A percentile compares a stretch with the other conserved stretches of the same genome.
Evolutionary conservation across 2,113 vertebrate species (phyloP).

Genomic region (Tautogolabrus adspersus): DNA sequence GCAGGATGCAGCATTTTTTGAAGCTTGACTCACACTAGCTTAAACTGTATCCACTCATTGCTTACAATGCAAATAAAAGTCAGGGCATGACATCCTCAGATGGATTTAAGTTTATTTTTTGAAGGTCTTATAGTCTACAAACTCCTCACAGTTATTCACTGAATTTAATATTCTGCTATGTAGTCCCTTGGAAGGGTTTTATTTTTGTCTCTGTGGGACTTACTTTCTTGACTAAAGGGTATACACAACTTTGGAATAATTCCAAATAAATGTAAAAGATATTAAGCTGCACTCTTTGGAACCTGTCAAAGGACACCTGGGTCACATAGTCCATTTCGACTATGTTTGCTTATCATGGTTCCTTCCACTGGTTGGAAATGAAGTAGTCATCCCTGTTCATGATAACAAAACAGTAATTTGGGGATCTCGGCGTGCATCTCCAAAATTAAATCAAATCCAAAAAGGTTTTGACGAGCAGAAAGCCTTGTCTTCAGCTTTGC

Average conservation of each 20-base stretch:
- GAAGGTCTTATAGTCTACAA: too few relatives aligned
- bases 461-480: not conserved
- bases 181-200: too few relatives aligned
- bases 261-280: not conserved
- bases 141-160: not conserved
- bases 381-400: not conserved
- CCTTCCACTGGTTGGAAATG: not conserved
- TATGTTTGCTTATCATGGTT: not conserved
- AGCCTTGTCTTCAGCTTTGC: not conserved
- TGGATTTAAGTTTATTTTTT: too few relatives aligned
- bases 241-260: slow-evolving; percentile 5
- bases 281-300: not conserved
- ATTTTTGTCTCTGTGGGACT: too few relatives aligned
- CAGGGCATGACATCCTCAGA: not conserved
- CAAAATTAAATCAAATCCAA: not conserved
- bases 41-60: not conserved
- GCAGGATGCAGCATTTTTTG: not conserved
- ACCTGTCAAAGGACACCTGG: not conserved
- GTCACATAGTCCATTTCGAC: not conserved
- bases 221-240: too few relatives aligned
- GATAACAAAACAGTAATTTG: not conserved
- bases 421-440: not conserved
- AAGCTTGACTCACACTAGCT: not conserved
- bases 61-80: not conserved
- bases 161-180: not conserved